A percentile compares a stretch with the other conserved stretches of the same genome.
Evolutionary conservation across 2,797 vertebrate species (phyloP).

Genomic region (Sebastiscus albofasciatus): DNA sequence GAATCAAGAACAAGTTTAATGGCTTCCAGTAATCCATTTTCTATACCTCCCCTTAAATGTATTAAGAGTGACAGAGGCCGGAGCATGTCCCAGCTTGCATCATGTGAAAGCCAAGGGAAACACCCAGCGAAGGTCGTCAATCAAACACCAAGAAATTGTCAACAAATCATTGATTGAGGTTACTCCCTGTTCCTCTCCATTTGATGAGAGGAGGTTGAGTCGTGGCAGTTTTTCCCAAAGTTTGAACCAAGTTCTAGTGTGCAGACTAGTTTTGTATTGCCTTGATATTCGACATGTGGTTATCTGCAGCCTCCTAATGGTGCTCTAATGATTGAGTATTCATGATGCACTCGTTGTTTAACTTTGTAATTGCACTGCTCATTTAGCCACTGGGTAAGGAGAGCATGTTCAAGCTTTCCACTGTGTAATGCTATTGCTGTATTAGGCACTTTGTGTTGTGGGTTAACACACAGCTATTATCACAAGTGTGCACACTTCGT

Average conservation of each 20-base stretch:
- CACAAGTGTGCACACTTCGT: neutral
- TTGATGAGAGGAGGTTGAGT: neutral
- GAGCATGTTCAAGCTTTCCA: neutral
- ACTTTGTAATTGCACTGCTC: neutral
- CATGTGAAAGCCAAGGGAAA: neutral
- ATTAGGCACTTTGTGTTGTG: constrained; percentile 3
- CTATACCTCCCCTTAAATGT: neutral
- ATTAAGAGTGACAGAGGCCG: neutral
- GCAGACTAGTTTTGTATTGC: neutral
- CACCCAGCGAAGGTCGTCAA: neutral
- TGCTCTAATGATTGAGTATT: neutral
- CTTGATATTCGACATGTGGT: neutral
- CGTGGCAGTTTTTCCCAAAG: neutral
- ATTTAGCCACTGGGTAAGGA: neutral
- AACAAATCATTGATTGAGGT: neutral
- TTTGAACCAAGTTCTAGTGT: neutral
- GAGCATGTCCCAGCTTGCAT: neutral
- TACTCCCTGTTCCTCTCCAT: neutral
- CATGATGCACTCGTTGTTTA: neutral
- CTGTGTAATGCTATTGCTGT: neutral
- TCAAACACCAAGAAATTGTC: neutral
- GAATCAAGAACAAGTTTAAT: neutral
- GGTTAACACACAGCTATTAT: neutral
- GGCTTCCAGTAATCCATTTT: neutral
- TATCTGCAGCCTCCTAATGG: neutral